Base-by-base conservation (phyloP, 2,888 invertebrate species). In the Micoletzkya japonica region DNA sequence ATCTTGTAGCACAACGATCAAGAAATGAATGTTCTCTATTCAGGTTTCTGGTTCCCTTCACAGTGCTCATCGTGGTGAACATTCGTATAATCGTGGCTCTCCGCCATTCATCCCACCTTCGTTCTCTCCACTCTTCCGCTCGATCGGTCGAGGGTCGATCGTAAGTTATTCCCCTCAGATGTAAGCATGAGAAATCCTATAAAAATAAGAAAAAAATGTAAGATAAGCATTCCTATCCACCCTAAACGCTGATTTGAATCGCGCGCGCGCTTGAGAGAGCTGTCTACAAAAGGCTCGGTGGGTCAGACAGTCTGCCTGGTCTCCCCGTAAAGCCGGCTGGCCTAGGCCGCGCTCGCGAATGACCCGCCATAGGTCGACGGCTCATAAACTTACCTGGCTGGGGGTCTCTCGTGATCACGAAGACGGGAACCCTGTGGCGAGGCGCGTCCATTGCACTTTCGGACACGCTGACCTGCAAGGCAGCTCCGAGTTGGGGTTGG, bases 361-460 rank as follows among this genome's bases (percentile, higher is more conserved):
- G n/a, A n/a, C n/a, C n/a, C n/a, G n/a, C n/a, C n/a, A n/a, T n/a
- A n/a, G n/a, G n/a, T n/a, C 66, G 24, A 24, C 26, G 4, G 20
- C 63, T 72, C 75, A 71, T 76, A 77, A 78, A 87, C 90, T 91
- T 90, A 91, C 91, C 90, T 90, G 90, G 90, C 90, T 90, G 88
- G 90, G 90, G 89, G 90, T 89, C 87, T 87, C 90, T 89, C 89
- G 88, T 90, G 90, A 91, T 90, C 90, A 90, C 77, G 75, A 89
- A 90, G 90, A 90, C 89, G 89, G 90, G 90, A 89, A 88, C 90
- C 89, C 90, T 90, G 89, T 90, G 89, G 88, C 85, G 90, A 90
- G 90, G 89, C 90, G 88, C 86, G 87, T 86, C 89, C 90, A 90
- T 91, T 91, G 91, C 91, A 91, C 91, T 88, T 85, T 88, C n/a